Base-by-base conservation (phyloP, 2,797 vertebrate species). In the Melanotaenia boesemani region DNA sequence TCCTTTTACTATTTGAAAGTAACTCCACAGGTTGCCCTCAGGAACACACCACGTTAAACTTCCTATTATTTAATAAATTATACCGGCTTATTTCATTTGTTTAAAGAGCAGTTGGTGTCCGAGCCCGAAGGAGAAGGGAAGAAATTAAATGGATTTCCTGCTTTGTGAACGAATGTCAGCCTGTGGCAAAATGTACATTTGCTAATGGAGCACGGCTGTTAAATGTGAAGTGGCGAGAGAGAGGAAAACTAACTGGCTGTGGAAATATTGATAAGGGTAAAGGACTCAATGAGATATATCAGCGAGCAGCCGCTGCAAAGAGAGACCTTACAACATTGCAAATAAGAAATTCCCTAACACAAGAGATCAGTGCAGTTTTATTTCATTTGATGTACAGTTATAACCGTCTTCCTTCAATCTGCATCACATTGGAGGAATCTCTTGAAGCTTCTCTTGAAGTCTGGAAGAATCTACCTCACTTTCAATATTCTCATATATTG, bases 191-290 rank as follows among this genome's bases (percentile, higher is more conserved):
- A 88, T 93, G 87, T 91, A 85, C 89, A 88, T 90, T 88, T 86
- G 67, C 82, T 92, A 92, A 93, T 93, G 88, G 87, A 91, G 90
- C 87, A 84, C 85, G 82, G 84, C 82, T 86, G 82, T 84, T 92
- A 88, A 92, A 90, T 87, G 88, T 83, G 85, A 91, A 86, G 80
- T 86, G 80, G 80, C 48, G 70, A 80, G 76, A 84, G 74, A 74
- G 77, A 28, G 64, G 79, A 67, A 86, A 91, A 84, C 86, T 83
- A 88, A 90, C 83, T 79, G 87, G 83, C 89, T 87, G 85, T 84
- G 76, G 76, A 90, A 86, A 86, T 91, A 91, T 87, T 84, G 89
- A 91, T 89, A 88, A 86, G 73, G 74, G 83, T 77, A 69, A 81
- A 84, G 84, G 76, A 76, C 83, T 79, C 61, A 66, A 70, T 60